Percentiles rank a stretch among this genome's conserved stretches.
These are phyloP conservation scores for Ophiothrix spiculata DNA, from an alignment of 35 echinoderm and acorn worm genomes.

Conservation along the genomic window DNA sequence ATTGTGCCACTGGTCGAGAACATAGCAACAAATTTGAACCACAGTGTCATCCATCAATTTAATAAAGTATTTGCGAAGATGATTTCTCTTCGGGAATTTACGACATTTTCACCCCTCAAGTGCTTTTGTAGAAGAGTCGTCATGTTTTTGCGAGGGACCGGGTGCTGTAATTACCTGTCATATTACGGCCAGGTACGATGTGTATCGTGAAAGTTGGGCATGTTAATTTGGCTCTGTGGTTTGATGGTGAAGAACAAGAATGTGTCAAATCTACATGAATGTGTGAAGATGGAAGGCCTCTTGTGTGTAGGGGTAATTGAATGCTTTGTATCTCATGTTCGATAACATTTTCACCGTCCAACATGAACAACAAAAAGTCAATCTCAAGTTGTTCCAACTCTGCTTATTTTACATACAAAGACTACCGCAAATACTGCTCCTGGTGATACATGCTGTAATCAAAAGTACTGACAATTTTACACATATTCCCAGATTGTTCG, in stretches of 20 bases:
- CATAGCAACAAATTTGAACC: constrained; percentile 10
- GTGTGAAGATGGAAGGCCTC: constrained; percentile 1
- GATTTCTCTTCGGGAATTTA: background rate
- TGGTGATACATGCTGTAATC: too few species aligned
- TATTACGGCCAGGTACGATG: background rate
- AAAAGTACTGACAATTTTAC: too few species aligned
- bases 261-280: background rate
- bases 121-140: background rate
- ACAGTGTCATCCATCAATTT: constrained; percentile 12
- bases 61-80: constrained; percentile 4
- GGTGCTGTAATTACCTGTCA: background rate
- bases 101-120: background rate
- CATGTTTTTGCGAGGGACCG: constrained; percentile 1
- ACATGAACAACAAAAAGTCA: too few species aligned
- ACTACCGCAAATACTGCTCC: too few species aligned
- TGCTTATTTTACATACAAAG: too few species aligned
- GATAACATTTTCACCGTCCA: too few species aligned
- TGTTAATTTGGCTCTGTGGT: background rate
- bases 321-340: background rate
- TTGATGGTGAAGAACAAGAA: too few species aligned
- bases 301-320: background rate
- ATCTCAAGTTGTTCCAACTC: too few species aligned
- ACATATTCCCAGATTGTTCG: too few species aligned
- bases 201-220: background rate
- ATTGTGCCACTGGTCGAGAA: background rate